A percentile compares a stretch with the other conserved stretches of the same genome.
phyloP scores from a whole-genome alignment of 1,140 invertebrate species.

The Leptinotarsa lineolata region DNA sequence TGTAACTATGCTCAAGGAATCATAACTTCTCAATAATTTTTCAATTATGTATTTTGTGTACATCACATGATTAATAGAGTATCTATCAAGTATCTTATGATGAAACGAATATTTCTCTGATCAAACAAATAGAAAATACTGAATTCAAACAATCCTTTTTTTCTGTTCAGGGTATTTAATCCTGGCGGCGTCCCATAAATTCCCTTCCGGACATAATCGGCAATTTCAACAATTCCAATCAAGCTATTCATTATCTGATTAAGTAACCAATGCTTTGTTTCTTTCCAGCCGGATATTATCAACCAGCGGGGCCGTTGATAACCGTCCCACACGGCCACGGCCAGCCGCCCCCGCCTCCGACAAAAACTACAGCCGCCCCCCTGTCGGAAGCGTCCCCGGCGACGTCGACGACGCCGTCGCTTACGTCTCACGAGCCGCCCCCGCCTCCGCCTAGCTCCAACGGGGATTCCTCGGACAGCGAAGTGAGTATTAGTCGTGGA shows the following conservation, averaged over 20 bases:
- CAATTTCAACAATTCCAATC: background rate
- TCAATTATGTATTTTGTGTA: too few relatives aligned
- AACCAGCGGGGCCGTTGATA: slow-evolving; percentile 84
- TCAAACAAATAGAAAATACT: too few relatives aligned
- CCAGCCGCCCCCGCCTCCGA: slow-evolving; percentile 55
- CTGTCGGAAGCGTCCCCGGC: slow-evolving; percentile 56
- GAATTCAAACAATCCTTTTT: too few relatives aligned
- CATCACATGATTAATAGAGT: too few relatives aligned
- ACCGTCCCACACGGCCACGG: slow-evolving; percentile 63
- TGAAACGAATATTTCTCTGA: too few relatives aligned
- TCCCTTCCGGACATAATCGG: background rate
- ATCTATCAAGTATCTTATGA: too few relatives aligned
- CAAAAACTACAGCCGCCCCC: slow-evolving; percentile 48
- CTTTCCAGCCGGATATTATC: slow-evolving; percentile 75
- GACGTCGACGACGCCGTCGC: slow-evolving; percentile 57
- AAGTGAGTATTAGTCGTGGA: slow-evolving; percentile 46
- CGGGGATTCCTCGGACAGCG: slow-evolving; percentile 57
- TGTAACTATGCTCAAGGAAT: too few relatives aligned
- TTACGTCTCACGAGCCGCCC: slow-evolving; percentile 44
- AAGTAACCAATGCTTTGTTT: slow-evolving; percentile 6
- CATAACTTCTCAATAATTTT: too few relatives aligned
- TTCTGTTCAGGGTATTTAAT: too few relatives aligned
- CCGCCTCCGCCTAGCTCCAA: slow-evolving; percentile 46
- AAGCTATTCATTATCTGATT: background rate
- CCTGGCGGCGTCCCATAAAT: background rate